Evolutionary conservation across 2,888 invertebrate species (phyloP), one percentile per base, ranked within the genome.

Genomic region (Macropis europaea): DNA sequence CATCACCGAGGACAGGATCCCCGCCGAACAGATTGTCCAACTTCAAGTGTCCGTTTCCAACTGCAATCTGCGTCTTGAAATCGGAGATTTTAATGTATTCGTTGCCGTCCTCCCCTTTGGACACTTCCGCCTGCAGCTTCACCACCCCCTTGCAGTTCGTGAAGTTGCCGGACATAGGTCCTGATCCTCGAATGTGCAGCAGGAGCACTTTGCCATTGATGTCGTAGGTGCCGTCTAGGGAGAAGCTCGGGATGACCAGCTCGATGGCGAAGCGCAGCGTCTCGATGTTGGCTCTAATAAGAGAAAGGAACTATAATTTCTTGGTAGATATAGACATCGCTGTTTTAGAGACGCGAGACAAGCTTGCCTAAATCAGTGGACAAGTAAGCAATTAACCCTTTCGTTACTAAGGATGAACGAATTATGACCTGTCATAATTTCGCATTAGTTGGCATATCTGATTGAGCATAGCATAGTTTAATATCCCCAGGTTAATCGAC

Each of bases 21-120:
- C 93, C 93, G 54, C 93, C 92, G 85, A 95, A 95, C 26, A 95
- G 90, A 86, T 94, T 94, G 34, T 93, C 93, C 47, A 95, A 90
- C 82, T 92, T 90, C 73, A 95, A 90, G 43, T 91, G 91, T 0
- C 93, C 93, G 52, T 92, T 91, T 9, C 93, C 94, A 0, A 94
- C 92, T 0, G 81, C 72, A 7, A 89, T 89, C 73, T 90, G 91
- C 77, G 94, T 89, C 42, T 91, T 90, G 26, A 92, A 90, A 11
- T 91, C 91, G 17, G 91, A 89, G 78, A 94, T 92, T 71, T 90
- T 88, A 11, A 94, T 54, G 83, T 92, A 92, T 47, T 92, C 90
- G 3, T 88, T 87, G 1, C 92, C 92, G 53, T 91, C 89, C 60
- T 84, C 84, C 2, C 88, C 90, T 3, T 84, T 73, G 0, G 91